Evolutionary conservation across 1,140 invertebrate genomes (phyloP).

Genomic region (Drosophila fuyamai): DNA sequence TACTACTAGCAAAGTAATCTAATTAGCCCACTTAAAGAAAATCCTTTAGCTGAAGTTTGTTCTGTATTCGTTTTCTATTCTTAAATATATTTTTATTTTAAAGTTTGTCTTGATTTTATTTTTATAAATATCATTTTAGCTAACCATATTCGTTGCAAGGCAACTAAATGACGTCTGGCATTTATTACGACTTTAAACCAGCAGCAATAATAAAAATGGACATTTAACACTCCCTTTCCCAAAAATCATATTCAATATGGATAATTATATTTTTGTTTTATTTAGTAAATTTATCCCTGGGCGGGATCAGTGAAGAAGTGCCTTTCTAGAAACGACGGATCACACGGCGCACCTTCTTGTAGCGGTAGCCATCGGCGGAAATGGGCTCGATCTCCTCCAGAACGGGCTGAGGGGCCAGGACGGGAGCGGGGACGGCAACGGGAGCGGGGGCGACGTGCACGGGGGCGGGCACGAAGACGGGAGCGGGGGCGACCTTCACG

Average conservation of each 20-base stretch:
- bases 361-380: conserved; percentile 69
- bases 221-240: background rate
- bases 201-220: too few species aligned
- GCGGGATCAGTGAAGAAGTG: background rate
- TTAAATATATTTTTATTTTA: too few species aligned
- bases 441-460: conserved; percentile 25
- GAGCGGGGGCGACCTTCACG: conserved; percentile 17
- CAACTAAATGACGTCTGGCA: too few species aligned
- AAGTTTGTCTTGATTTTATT: too few species aligned
- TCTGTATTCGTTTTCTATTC: too few species aligned
- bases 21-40: too few species aligned
- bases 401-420: conserved; percentile 61
- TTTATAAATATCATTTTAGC: too few species aligned
- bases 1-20: background rate
- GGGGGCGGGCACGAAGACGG: conserved; percentile 27
- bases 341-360: conserved; percentile 74
- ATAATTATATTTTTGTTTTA: conserved; percentile 59
- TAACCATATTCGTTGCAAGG: too few species aligned
- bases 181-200: too few species aligned
- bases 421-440: conserved; percentile 42
- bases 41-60: too few species aligned
- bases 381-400: conserved; percentile 74
- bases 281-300: conserved; percentile 31
- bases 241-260: background rate
- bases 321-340: conserved; percentile 61